These are phyloP conservation scores for Cossypha heuglini DNA, from an alignment of 2,797 vertebrate genomes.

Conservation along the genomic window DNA sequence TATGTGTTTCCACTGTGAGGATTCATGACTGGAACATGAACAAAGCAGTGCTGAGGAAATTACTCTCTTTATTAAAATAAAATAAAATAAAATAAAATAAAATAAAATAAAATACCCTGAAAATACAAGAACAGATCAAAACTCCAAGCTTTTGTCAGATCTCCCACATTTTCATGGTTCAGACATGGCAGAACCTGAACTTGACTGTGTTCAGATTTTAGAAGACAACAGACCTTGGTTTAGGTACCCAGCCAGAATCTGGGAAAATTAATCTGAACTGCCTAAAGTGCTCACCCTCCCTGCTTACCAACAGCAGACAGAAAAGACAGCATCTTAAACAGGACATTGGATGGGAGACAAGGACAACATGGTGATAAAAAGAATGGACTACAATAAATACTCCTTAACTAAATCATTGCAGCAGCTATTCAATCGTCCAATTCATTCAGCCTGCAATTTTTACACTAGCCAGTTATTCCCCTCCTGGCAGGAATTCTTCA, in stretches of 20 bases:
- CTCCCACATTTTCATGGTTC: background rate
- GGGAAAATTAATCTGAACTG: background rate
- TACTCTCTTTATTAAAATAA: background rate
- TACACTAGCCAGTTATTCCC: background rate
- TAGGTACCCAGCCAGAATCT: background rate
- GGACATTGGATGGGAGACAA: background rate
- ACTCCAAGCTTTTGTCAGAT: background rate
- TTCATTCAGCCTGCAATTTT: background rate
- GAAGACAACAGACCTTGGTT: background rate
- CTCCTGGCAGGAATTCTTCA: background rate
- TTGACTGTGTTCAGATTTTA: background rate
- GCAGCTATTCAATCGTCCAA: background rate
- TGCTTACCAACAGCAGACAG: background rate
- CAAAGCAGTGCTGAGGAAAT: slow-evolving; percentile 13
- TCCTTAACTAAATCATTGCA: background rate
- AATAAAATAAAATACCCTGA: background rate
- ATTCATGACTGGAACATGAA: slow-evolving; percentile 21
- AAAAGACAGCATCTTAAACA: background rate
- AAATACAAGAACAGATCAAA: background rate
- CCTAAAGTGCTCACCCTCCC: background rate
- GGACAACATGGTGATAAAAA: background rate
- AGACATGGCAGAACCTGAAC: background rate
- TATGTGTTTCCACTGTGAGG: background rate
- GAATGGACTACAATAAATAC: background rate
- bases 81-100: background rate